These are phyloP conservation scores for Myiozetetes cayanensis DNA, from an alignment of 2,113 vertebrate species.

Conservation along the genomic window DNA sequence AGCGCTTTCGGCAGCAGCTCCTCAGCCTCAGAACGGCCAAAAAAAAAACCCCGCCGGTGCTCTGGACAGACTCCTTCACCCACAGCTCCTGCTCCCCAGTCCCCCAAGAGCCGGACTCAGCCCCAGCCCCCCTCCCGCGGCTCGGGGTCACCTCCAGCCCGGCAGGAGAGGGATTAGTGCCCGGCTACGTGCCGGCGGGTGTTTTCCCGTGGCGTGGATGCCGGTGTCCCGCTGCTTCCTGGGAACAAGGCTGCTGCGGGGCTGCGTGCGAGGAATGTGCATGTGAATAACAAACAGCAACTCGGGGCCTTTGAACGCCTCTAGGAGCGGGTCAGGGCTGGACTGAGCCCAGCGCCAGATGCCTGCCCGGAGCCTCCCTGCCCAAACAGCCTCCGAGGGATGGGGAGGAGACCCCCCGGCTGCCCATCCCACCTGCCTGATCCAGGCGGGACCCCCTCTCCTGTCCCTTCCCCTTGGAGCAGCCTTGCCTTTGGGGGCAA, in stretches of 20 bases:
- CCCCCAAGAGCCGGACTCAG: rapidly evolving
- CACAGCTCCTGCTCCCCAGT: rapidly evolving
- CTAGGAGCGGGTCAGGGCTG: rapidly evolving
- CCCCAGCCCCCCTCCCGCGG: rapidly evolving
- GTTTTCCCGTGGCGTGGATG: background rate
- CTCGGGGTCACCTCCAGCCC: background rate
- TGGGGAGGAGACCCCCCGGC: background rate
- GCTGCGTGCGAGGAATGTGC: slow-evolving; percentile 6
- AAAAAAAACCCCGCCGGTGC: rapidly evolving
- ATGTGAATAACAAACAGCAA: background rate
- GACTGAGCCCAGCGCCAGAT: background rate
- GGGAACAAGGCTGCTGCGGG: background rate
- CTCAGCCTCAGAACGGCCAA: background rate
- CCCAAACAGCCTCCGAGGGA: background rate
- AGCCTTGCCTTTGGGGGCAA: background rate
- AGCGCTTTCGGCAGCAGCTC: background rate
- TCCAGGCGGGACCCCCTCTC: background rate
- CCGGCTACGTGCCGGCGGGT: background rate
- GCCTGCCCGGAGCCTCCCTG: background rate
- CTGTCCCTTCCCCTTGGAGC: background rate
- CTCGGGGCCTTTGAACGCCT: background rate
- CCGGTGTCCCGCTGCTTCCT: background rate
- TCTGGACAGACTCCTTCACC: background rate
- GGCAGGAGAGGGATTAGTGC: rapidly evolving
- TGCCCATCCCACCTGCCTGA: background rate